These are phyloP conservation scores for Malthinus seriepunctatus DNA, from an alignment of 2,888 invertebrate genomes.

Conservation along the genomic window DNA sequence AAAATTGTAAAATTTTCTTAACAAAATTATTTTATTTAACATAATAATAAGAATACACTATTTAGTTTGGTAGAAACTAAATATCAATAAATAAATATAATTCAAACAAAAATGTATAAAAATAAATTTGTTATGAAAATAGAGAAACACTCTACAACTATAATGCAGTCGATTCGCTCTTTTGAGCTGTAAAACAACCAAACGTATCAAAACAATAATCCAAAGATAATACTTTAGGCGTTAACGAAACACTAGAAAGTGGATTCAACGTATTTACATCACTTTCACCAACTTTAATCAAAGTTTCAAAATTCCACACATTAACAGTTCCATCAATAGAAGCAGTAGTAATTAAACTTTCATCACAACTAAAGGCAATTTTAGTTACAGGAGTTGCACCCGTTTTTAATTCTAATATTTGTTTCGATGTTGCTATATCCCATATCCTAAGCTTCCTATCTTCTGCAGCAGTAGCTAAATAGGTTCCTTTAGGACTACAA, in stretches of 20 bases:
- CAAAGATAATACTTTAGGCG: constrained; percentile 40
- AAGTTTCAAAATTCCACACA: constrained; percentile 61
- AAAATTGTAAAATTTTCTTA: too few relatives aligned
- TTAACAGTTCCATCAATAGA: constrained; percentile 68
- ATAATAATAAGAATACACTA: too few relatives aligned
- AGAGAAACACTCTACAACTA: not conserved
- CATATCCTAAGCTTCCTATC: constrained; percentile 73
- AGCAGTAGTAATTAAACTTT: constrained; percentile 67
- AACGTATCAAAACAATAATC: constrained; percentile 45
- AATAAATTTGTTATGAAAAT: too few relatives aligned
- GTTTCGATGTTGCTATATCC: constrained; percentile 69
- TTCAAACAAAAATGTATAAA: too few relatives aligned
- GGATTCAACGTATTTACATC: constrained; percentile 36
- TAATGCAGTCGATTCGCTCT: not conserved
- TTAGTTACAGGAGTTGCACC: constrained; percentile 66
- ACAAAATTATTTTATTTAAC: too few relatives aligned
- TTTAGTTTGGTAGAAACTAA: too few relatives aligned
- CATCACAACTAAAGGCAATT: constrained; percentile 64
- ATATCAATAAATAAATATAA: too few relatives aligned
- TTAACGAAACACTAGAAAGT: constrained; percentile 30
- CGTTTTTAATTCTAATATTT: constrained; percentile 66
- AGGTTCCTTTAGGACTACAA: constrained; percentile 84
- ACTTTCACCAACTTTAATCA: constrained; percentile 25
- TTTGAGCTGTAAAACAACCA: constrained; percentile 32
- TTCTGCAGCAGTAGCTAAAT: constrained; percentile 83